These are phyloP conservation scores for Aurelia coerulea DNA, from an alignment of 30 jellyfish, hydroid and myxozoan genomes.

Conservation along the genomic window DNA sequence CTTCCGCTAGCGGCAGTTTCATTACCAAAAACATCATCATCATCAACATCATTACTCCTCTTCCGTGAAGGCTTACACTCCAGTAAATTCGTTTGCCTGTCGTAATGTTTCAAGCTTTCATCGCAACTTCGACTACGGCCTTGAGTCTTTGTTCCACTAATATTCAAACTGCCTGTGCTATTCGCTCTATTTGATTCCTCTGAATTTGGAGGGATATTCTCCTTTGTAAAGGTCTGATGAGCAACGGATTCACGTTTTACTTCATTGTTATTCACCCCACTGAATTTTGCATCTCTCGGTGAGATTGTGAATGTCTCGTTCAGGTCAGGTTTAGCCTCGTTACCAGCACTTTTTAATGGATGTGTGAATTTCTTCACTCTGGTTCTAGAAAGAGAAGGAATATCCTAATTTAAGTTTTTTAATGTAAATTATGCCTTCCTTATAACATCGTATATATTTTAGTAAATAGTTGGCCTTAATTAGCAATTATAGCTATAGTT, in stretches of 20 bases:
- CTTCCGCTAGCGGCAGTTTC: neutral
- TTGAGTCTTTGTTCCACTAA: neutral
- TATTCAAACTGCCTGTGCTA: neutral
- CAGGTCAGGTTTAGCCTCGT: slow-evolving; percentile 16
- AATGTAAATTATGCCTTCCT: too few species aligned
- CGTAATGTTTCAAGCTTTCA: slow-evolving; percentile 48
- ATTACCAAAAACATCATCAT: slow-evolving; percentile 24
- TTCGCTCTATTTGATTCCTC: neutral
- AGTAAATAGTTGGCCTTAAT: too few species aligned
- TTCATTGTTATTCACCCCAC: neutral
- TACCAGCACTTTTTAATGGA: neutral
- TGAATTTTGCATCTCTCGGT: neutral
- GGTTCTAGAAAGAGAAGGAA: too few species aligned
- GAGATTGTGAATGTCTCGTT: slow-evolving; percentile 1
- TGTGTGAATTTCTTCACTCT: slow-evolving; percentile 15
- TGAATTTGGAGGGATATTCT: neutral
- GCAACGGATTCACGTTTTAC: neutral
- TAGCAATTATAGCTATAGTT: too few species aligned
- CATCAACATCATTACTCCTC: neutral
- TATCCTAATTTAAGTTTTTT: too few species aligned
- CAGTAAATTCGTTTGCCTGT: slow-evolving; percentile 50
- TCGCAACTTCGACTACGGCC: slow-evolving; percentile 12
- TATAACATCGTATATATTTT: too few species aligned
- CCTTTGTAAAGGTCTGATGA: neutral
- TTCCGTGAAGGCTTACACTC: slow-evolving; percentile 15